Evolutionary conservation across 2,113 vertebrate species (phyloP), one percentile per base, ranked within the genome.

Genomic region (Pseudorasbora parva): DNA sequence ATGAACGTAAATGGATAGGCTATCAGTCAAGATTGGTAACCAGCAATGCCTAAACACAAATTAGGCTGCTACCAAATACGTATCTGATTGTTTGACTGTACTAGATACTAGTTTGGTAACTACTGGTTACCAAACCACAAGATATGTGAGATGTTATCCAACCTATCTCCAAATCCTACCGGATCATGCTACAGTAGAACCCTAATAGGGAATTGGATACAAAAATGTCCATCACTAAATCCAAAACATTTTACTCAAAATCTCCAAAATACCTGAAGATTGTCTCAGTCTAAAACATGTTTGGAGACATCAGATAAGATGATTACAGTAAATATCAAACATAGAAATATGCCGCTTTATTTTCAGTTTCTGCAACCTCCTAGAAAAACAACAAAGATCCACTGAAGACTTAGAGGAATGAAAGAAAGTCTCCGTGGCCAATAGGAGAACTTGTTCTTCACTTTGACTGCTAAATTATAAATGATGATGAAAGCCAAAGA

Each of bases 381-480:
- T 62, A 68, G 43, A 54, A 71, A 85, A 87, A 21, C 73, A 81
- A 84, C 72, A 83, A 69, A 66, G 59, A 49, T 19, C 59, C 15
- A 51, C 27, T n/a, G 15, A 47, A 54, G 51, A 54, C 51, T 45
- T 45, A 9, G 45, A 23, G 43, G 49, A 10, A 25, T 25, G 5
- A 21, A 51, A 8, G 10, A 15, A 59, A 59, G 80, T 81, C 76
- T 86, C 72, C 37, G 82, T 10, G 84, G 86, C 86, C 84, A 88
- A 76, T 86, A 59, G 81, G 84, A 72, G 7, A 68, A 87, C 82
- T 86, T 82, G 79, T 76, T 80, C 88, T 89, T 89, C 85, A 88
- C 84, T 79, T 68, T 87, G 86, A 90, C 85, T 86, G 84, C 81
- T 93, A 83, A 91, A 91, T 92, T 90, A 92, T 92, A 92, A 88